phyloP scores from a whole-genome alignment of 2,797 vertebrate species.

The Sciurus vulgaris region DNA sequence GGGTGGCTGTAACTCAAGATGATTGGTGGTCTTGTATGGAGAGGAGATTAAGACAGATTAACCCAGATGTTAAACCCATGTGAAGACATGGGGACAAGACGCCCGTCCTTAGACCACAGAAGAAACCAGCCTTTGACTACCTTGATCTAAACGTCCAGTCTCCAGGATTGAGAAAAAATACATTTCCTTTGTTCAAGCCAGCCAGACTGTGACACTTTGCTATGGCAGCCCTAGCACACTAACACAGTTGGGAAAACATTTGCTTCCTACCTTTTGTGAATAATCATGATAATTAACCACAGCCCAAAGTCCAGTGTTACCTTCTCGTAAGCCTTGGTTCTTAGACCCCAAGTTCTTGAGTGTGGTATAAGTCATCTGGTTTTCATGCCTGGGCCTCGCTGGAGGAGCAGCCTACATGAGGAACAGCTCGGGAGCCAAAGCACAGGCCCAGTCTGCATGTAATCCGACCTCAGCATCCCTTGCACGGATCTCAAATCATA shows the following conservation, averaged over 20 bases:
- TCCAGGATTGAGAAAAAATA: not conserved
- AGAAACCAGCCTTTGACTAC: not conserved
- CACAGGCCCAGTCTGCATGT: not conserved
- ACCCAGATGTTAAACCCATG: not conserved
- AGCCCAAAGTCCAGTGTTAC: not conserved
- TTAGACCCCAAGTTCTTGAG: not conserved
- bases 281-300: not conserved
- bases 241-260: not conserved
- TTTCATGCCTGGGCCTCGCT: not conserved
- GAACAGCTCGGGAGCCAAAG: not conserved
- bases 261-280: not conserved
- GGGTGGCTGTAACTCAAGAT: not conserved
- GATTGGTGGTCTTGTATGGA: not conserved
- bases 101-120: not conserved
- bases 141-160: not conserved
- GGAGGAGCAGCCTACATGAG: not conserved
- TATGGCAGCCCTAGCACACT: not conserved
- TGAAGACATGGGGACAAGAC: not conserved
- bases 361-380: not conserved
- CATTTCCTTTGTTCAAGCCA: not conserved
- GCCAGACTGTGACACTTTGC: not conserved
- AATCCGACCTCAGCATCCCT: not conserved
- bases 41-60: not conserved
- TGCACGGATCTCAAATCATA: not conserved
- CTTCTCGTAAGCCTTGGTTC: not conserved